phyloP scores from a whole-genome alignment of 2,797 vertebrate genomes.

The Bucorvus abyssinicus region DNA sequence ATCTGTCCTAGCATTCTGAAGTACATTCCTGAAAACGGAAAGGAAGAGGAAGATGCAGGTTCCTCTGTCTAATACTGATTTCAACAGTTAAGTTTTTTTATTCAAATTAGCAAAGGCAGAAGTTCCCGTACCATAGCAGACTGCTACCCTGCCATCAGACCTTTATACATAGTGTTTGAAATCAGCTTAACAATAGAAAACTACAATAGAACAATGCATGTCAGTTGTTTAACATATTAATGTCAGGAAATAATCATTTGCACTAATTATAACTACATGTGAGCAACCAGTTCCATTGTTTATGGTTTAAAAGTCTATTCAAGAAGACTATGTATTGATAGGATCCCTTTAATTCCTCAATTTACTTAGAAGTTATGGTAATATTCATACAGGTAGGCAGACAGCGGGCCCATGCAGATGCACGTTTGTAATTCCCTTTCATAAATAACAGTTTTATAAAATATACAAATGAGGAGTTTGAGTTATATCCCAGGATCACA shows the following conservation, averaged over 20 bases:
- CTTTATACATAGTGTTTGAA: background rate
- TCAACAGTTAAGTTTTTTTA: background rate
- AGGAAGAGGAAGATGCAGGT: background rate
- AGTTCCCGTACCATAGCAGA: background rate
- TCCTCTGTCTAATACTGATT: background rate
- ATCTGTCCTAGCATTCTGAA: background rate
- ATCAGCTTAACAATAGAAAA: background rate
- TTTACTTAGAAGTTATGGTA: background rate
- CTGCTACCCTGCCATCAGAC: background rate
- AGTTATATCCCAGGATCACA: background rate
- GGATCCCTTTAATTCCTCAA: background rate
- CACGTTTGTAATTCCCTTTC: background rate
- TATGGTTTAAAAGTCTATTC: background rate
- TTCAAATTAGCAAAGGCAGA: background rate
- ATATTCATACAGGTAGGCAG: background rate
- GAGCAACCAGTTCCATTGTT: background rate
- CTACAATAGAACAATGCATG: background rate
- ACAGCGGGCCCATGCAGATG: background rate
- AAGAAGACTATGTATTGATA: background rate
- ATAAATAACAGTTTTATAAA: background rate
- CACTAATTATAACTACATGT: background rate
- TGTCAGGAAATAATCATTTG: background rate
- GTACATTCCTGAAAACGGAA: background rate
- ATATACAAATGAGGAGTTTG: background rate
- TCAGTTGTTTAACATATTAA: background rate